Evolutionary conservation across 2,113 vertebrate genomes (phyloP).

Genomic region (Aspidoscelis tigris): DNA sequence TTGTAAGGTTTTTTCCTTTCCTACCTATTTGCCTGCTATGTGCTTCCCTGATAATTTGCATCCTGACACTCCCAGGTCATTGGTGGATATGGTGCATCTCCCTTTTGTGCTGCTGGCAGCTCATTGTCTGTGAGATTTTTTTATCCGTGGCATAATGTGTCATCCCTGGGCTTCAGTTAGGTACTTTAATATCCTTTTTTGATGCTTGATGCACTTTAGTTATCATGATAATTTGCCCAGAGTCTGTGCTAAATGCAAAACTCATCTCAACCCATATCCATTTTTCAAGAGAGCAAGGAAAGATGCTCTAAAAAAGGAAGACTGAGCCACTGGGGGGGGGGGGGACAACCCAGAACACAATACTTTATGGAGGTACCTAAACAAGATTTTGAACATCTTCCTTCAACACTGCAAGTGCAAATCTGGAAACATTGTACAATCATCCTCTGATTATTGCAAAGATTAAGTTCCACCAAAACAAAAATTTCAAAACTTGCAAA

Average conservation of each 20-base stretch:
- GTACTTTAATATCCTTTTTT: background rate
- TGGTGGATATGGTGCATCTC: background rate
- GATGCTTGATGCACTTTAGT: background rate
- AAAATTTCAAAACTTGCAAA: no score
- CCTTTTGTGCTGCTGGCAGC: background rate
- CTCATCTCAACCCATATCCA: background rate
- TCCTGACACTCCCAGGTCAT: background rate
- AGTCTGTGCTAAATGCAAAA: background rate
- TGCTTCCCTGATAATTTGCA: background rate
- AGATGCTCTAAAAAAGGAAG: no score
- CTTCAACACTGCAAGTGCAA: no score
- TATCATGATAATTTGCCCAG: background rate
- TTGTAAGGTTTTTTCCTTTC: background rate
- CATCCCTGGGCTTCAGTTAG: background rate
- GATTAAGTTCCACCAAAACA: no score
- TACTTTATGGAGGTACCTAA: no score
- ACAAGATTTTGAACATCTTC: no score
- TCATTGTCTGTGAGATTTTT: background rate
- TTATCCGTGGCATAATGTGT: background rate
- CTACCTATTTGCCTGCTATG: background rate
- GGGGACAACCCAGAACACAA: no score
- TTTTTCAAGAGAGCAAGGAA: background rate
- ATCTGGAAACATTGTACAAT: no score
- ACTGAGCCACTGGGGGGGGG: no score
- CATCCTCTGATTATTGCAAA: no score